A percentile compares a stretch with the other conserved stretches of the same genome.
Evolutionary conservation across 2,113 vertebrate genomes (phyloP).

Genomic region (Halichoeres trimaculatus): DNA sequence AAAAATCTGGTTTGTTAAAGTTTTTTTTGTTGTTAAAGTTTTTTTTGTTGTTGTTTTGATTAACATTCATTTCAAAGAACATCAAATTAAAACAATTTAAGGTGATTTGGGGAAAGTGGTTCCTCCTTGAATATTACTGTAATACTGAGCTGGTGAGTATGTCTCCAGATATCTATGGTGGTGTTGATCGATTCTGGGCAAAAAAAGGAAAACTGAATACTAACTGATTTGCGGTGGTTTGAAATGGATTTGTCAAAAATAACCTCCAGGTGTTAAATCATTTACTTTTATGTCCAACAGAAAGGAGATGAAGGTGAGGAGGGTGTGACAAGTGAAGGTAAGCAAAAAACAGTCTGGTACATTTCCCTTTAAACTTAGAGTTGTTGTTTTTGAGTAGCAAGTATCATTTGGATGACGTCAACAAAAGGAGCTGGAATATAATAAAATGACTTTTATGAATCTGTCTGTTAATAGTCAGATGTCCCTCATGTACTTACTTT

Average conservation of each 20-base stretch:
- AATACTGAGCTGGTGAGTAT: neutral
- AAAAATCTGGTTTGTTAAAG: neutral
- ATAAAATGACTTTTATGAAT: too few species aligned
- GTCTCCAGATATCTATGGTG: neutral
- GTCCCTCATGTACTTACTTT: too few species aligned
- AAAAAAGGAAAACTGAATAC: neutral
- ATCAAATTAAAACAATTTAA: neutral
- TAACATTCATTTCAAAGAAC: too few species aligned
- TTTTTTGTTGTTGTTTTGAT: too few species aligned
- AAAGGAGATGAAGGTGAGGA: slow-evolving; percentile 94
- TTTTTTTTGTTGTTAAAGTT: neutral
- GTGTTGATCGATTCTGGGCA: neutral
- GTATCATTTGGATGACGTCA: too few species aligned
- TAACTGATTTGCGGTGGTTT: slow-evolving; percentile 30
- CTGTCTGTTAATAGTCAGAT: too few species aligned
- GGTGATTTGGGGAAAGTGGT: slow-evolving; percentile 7
- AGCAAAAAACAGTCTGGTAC: too few species aligned
- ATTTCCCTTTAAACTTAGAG: too few species aligned
- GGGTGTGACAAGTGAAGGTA: slow-evolving; percentile 98
- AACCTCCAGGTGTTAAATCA: neutral
- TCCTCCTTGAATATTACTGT: neutral
- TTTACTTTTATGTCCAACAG: slow-evolving; percentile 70
- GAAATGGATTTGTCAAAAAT: neutral
- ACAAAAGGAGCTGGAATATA: too few species aligned
- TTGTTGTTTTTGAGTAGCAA: too few species aligned